Conservation (phyloP, 2,113 vertebrate genomes). For the Eulemur macaco region DNA sequence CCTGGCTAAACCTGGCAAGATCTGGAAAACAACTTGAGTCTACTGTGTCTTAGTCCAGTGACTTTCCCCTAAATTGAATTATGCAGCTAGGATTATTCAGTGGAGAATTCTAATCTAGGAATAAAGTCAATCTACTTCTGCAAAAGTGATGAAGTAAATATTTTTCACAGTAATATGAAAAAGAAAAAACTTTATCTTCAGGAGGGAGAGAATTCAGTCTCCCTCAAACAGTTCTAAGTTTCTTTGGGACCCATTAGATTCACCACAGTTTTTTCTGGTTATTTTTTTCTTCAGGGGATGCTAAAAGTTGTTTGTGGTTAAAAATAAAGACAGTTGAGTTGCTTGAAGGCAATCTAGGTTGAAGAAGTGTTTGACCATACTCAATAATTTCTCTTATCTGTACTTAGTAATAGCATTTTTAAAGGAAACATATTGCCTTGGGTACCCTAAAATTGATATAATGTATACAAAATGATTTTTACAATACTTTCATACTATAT, state of each 20-base stretch:
- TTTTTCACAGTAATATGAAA: neutral
- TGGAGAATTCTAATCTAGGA: neutral
- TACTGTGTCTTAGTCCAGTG: neutral
- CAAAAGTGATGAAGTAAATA: neutral
- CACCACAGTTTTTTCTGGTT: constrained; percentile 5
- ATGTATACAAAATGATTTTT: neutral
- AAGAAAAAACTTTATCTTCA: neutral
- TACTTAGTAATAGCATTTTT: constrained; percentile 7
- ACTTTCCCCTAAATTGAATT: neutral
- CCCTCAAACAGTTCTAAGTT: constrained; percentile 37
- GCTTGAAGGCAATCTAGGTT: constrained; percentile 37
- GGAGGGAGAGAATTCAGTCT: neutral
- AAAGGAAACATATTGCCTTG: neutral
- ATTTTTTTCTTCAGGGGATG: constrained; percentile 42
- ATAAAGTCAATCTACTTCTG: neutral
- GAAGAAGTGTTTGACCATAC: constrained; percentile 54
- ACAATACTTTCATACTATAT: neutral
- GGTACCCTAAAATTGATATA: constrained; percentile 2
- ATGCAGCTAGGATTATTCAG: neutral
- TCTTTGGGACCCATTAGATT: constrained; percentile 69
- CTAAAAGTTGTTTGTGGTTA: constrained; percentile 53
- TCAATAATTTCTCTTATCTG: constrained; percentile 46
- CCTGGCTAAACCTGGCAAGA: neutral
- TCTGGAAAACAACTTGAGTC: neutral
- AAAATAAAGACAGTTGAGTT: constrained; percentile 44